Evolutionary conservation across 1,140 invertebrate species (phyloP).

Genomic region (Pseudachorutes palmiensis): DNA sequence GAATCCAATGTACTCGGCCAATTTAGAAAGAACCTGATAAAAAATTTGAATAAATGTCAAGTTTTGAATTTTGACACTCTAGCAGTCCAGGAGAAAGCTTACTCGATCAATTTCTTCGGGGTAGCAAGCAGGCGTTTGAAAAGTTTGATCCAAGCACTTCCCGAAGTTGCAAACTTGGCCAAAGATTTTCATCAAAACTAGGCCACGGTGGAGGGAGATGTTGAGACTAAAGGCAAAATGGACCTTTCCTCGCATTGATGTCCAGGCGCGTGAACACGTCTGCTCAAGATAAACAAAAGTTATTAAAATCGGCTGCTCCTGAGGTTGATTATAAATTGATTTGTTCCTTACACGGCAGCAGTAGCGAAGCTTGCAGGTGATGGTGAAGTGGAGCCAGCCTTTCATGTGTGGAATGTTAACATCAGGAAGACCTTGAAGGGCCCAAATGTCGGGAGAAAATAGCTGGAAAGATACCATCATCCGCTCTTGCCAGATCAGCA

Average conservation of each 20-base stretch:
- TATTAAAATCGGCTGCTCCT: not conserved
- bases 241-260: constrained; percentile 25
- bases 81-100: not conserved
- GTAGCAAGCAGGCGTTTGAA: constrained; percentile 25
- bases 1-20: constrained; percentile 18
- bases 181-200: constrained; percentile 26
- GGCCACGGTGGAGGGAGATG: not conserved
- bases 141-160: constrained; percentile 12
- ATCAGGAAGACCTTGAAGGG: constrained; percentile 19
- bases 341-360: constrained; percentile 22
- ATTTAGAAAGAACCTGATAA: constrained; percentile 16
- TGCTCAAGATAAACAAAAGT: constrained; percentile 10
- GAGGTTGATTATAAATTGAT: no score
- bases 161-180: constrained; percentile 23
- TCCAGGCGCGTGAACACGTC: constrained; percentile 24
- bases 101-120: constrained; percentile 27
- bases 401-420: not conserved
- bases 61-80: not conserved
- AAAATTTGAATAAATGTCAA: constrained; percentile 1
- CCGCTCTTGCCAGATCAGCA: constrained; percentile 20
- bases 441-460: constrained; percentile 16
- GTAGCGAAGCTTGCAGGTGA: constrained; percentile 24
- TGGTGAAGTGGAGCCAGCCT: constrained; percentile 7
- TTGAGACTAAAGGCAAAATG: constrained; percentile 13
- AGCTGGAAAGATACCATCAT: constrained; percentile 13